Evolutionary conservation across 2,888 invertebrate species (phyloP), one percentile per base, ranked within the genome.

Genomic region (Gastrophysa polygoni): DNA sequence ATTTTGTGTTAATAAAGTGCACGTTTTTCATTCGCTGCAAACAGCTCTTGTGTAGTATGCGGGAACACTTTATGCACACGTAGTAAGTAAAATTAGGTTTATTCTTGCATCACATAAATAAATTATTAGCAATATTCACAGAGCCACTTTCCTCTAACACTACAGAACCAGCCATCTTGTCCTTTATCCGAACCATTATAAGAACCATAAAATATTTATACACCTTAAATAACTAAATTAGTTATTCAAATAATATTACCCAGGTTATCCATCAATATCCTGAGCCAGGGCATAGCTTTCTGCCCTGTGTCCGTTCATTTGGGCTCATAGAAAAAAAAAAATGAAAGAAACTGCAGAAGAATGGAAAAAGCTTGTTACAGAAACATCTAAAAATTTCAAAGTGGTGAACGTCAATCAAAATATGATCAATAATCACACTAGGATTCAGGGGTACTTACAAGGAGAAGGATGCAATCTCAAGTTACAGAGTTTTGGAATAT

Each of bases 1-100:
- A 49, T 49, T 49, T 49, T 49, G 49, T 49, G 24, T 49, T 49
- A 14, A 49, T 49, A 49, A 49, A 49, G 49, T 49, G 49, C 49
- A 49, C 49, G 24, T 49, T 49, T 49, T 28, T 49, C 49, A 49
- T 49, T 49, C 49, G 49, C 49, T 49, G 49, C 49, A 49, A 21
- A 49, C 49, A 49, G 49, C 49, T 49, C 28, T 24, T 49, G 49
- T 49, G 49, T 21, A 49, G 49, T 21, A 49, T 49, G 14, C 49
- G 49, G 49, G 49, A 49, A 49, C 49, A 49, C 49, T 49, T 49
- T 14, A 49, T 49, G 49, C 49, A 49, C 49, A 49, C 49, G 24
- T 49, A 49, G 49, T 49, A 16, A 21, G 49, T 49, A 28, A 49
- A 49, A 28, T 49, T 49, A 49, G 49, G 3, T 49, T 28, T 49